Evolutionary conservation across 2,113 vertebrate genomes (phyloP), one percentile per base, ranked within the genome.

Genomic region (Rallus limicola): DNA sequence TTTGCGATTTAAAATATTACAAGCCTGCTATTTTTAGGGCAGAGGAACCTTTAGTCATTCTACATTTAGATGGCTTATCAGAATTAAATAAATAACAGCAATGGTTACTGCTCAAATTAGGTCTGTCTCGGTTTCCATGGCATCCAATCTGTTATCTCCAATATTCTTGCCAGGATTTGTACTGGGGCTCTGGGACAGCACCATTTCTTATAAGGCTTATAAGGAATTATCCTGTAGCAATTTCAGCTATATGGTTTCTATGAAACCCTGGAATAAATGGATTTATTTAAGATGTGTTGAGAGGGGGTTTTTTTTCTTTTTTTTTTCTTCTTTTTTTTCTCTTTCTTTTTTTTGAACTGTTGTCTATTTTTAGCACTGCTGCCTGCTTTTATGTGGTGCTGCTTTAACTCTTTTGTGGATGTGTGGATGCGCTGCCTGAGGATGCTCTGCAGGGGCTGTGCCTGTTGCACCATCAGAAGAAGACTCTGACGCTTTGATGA

Each of bases 101-200:
- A 67, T 86, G 76, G 96, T 93, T 97, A 97, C 93, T 95, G 96
- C 93, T 97, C 93, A 96, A 98, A 98, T 96, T 96, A 97, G 93
- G 92, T 97, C 97, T 97, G 95, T 97, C 94, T 98, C 42, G 4
- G 98, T 98, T 98, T 98, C 97, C 97, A 98, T 97, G 97, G 94
- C 92, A 98, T 94, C 95, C 97, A 97, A 90, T 98, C 97, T 97
- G 96, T 98, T 97, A 96, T 96, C 92, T 96, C 92, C 93, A 96
- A 77, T 94, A 95, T 92, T 97, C 93, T 88, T 86, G 86, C 93
- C 94, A 94, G 96, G 79, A 97, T 98, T 95, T 96, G 91, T 95
- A 91, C 84, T 92, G 89, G 96, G 90, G 64, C 96, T 97, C 96
- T 96, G 93, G 93, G 92, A 96, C 94, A 82, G 86, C 74, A 93